Evolutionary conservation across 2,888 invertebrate species (phyloP).

Genomic region (Lasioglossum pauxillum): DNA sequence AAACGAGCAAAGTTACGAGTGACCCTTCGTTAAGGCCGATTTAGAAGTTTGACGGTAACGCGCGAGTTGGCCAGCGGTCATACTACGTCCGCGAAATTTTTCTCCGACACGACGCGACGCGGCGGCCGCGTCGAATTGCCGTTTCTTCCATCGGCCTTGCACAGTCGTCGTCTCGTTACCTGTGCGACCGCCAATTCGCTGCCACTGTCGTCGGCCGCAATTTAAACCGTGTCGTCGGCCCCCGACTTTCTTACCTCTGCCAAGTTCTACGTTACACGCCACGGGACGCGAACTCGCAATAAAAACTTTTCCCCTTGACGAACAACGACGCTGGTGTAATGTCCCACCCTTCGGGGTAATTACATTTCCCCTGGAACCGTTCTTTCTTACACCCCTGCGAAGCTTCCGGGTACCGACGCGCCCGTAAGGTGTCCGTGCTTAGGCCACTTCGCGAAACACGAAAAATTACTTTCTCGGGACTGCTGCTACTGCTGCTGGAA

Average conservation of each 20-base stretch:
- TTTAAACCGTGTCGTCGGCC: slow-evolving; percentile 56
- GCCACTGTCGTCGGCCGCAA: slow-evolving; percentile 39
- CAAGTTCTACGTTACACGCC: slow-evolving; percentile 51
- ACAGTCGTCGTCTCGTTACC: slow-evolving; percentile 50
- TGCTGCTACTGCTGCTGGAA: not conserved
- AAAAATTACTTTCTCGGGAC: not conserved
- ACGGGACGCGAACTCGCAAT: slow-evolving; percentile 21
- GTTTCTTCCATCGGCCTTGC: slow-evolving; percentile 20
- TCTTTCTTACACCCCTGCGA: not conserved
- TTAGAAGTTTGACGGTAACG: slow-evolving; percentile 52
- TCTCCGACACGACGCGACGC: slow-evolving; percentile 4
- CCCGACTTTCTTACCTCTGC: slow-evolving; percentile 43
- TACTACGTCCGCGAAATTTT: slow-evolving; percentile 45
- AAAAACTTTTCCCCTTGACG: slow-evolving; percentile 51
- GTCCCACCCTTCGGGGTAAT: not conserved
- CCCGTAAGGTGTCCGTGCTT: not conserved
- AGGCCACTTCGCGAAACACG: not conserved
- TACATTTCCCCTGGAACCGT: slow-evolving; percentile 9
- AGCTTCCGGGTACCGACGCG: not conserved
- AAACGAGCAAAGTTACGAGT: slow-evolving; percentile 58
- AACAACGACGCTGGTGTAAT: not conserved
- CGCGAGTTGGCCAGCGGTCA: slow-evolving; percentile 50
- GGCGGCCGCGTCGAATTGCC: not conserved
- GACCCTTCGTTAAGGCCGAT: slow-evolving; percentile 63
- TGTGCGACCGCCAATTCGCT: slow-evolving; percentile 52